Evolutionary conservation across 2,113 vertebrate genomes (phyloP).

Genomic region (Cyprinodon brontotheroides): DNA sequence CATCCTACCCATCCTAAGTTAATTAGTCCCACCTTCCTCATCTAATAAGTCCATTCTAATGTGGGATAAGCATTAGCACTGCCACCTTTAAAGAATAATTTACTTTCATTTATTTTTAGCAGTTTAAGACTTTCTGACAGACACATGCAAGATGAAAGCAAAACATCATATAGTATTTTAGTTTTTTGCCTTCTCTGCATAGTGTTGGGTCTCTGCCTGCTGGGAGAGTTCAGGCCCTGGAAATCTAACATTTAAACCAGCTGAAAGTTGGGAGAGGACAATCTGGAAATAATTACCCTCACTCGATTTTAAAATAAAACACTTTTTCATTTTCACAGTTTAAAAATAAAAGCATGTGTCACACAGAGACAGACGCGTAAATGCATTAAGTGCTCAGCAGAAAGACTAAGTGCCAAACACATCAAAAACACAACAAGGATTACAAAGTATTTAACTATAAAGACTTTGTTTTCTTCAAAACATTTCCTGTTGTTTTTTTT

Average conservation of each 20-base stretch:
- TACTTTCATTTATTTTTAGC: not conserved
- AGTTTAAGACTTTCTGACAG: not conserved
- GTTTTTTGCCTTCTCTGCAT: slow-evolving; percentile 8
- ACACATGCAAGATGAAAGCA: slow-evolving; percentile 3
- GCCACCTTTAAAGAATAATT: slow-evolving; percentile 20
- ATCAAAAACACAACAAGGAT: not conserved
- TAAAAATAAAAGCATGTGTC: slow-evolving; percentile 64
- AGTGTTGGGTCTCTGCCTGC: slow-evolving; percentile 17
- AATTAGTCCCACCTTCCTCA: not conserved
- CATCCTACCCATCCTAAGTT: slow-evolving; percentile 19
- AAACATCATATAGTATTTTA: not conserved
- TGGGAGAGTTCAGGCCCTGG: slow-evolving; percentile 18
- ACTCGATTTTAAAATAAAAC: slow-evolving; percentile 54
- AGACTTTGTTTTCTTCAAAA: slow-evolving; percentile 33
- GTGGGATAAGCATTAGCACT: slow-evolving; percentile 17
- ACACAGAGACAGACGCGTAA: slow-evolving; percentile 36
- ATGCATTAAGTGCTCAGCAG: slow-evolving; percentile 25
- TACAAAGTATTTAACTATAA: slow-evolving; percentile 1
- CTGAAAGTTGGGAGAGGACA: slow-evolving; percentile 29
- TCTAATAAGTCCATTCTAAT: slow-evolving; percentile 23
- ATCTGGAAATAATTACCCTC: slow-evolving; percentile 68
- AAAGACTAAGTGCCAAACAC: slow-evolving; percentile 1
- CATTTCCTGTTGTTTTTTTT: slow-evolving; percentile 32
- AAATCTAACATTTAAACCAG: slow-evolving; percentile 34
- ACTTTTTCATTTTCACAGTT: slow-evolving; percentile 40